Base-by-base conservation (phyloP, 2,797 vertebrate genomes). In the Arctocebus calabarensis region DNA sequence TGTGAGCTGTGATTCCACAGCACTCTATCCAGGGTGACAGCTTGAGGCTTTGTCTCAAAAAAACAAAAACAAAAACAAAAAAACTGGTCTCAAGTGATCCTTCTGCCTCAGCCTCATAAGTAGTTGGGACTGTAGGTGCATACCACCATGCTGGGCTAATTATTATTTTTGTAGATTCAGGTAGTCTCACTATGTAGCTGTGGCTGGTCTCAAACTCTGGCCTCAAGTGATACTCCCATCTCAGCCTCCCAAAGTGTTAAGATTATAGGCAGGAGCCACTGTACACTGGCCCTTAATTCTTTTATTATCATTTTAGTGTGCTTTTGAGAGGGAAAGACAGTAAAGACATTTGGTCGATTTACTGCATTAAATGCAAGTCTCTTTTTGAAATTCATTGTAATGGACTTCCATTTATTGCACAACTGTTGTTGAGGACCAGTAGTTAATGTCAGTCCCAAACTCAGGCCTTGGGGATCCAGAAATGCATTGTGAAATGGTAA, bases 261-360 rank as follows among this genome's bases (percentile, higher is more conserved):
- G 74, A 55, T 77, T 77, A 77, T 5, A 77, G 48, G 48, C 6
- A 7, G 22, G 74, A 77, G 74, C 20, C 32, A 77, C 4, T 77
- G 74, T 7, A 6, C 32, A 66, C 19, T 19, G 32, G 20, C 32
- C 17, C 70, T 77, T 77, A 7, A 48, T 52, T n/a, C 16, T 82
- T 57, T 73, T 85, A 23, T 74, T 40, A 87, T 29, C 48, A 84
- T 89, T 95, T 91, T 78, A 74, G 57, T 86, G 62, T 88, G 23
- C 23, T 94, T 93, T 71, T 32, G 86, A 66, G 68, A 81, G 17
- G 59, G 11, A 77, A 34, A 84, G 59, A 88, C 12, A 62, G 61
- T 81, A 84, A 59, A 77, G 37, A 29, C 25, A 68, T 78, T 92
- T 61, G 73, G 45, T 90, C 7, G 59, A 5, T 91, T 74, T 91